Evolutionary conservation across 1,140 invertebrate genomes (phyloP), one percentile per base, ranked within the genome.

Genomic region (Trissolcus basalis): DNA sequence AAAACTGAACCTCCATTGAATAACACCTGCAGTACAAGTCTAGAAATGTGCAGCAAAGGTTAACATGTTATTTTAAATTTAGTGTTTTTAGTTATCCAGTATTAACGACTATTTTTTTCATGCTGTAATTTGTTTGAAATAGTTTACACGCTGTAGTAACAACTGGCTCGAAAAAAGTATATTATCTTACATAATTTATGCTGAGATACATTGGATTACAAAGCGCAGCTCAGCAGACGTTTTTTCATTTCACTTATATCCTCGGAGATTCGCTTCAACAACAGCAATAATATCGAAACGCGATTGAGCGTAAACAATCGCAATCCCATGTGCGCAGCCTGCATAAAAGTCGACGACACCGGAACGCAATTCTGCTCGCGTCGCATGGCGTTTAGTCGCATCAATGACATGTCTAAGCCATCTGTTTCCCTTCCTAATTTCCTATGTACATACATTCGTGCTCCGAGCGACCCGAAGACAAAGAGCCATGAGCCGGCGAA

Each of bases 391-490:
- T 60, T 64, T 60, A 73, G 55, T 60, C 49, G 65, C 65, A 65
- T 60, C 73, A 70, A 70, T 76, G 65, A 50, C 73, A 65, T 59
- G 65, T 76, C 60, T 64, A 19, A 45, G 65, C 59, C 65, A 69
- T 75, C 72, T 69, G 72, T 75, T 75, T 75, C 56, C 50, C 60
- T 70, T 58, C 65, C 65, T 76, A 76, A 76, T 76, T 76, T 76
- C 73, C 73, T 64, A 59, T 65, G 73, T 70, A 65, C 65, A 75
- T 69, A 75, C 64, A 69, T 75, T 69, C 64, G 53, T 58, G 49
- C 56, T 68, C 8, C 16, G 35, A 58, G 33, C 45, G 53, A 65
- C 60, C 44, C 32, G 27, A 65, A 75, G 65, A 69, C 64, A 69
- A 65, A 70, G 60, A 60, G 44, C 44, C 36, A 36, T 54, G 60